phyloP scores from a whole-genome alignment of 2,888 invertebrate genomes.

The Lutraria lutraria region DNA sequence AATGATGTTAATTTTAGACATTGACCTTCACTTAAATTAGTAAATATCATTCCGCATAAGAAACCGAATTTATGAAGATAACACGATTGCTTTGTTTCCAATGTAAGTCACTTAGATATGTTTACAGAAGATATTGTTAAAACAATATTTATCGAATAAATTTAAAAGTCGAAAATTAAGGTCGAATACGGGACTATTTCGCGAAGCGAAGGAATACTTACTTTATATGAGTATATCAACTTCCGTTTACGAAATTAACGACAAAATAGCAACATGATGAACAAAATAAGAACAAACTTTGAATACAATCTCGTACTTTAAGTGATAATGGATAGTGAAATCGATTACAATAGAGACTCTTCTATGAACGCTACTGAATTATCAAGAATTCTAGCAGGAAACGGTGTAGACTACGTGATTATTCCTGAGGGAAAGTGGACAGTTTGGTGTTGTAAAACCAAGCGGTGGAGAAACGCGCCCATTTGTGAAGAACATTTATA shows the following conservation, averaged over 20 bases:
- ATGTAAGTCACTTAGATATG: background rate
- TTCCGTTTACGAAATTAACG: slow-evolving; percentile 32
- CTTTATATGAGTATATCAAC: background rate
- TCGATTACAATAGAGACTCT: slow-evolving; percentile 24
- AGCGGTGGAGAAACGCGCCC: slow-evolving; percentile 50
- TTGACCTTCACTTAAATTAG: slow-evolving; percentile 27
- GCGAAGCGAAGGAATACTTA: background rate
- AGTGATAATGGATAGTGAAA: slow-evolving; percentile 43
- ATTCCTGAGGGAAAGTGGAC: slow-evolving; percentile 34
- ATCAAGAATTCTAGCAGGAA: background rate
- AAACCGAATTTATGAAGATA: background rate
- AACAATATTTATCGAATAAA: background rate
- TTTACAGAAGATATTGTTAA: background rate
- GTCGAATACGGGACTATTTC: slow-evolving; percentile 1
- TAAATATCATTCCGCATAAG: background rate
- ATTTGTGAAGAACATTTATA: slow-evolving; percentile 43
- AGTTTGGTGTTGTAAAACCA: slow-evolving; percentile 59
- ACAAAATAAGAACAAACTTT: slow-evolving; percentile 6
- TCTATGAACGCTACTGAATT: slow-evolving; percentile 7
- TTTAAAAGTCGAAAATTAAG: background rate
- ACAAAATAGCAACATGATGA: slow-evolving; percentile 37
- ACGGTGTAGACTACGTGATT: slow-evolving; percentile 25
- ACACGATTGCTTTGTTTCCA: background rate
- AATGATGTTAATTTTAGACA: slow-evolving; percentile 20
- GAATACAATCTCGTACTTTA: background rate